Evolutionary conservation across 2,113 vertebrate genomes (phyloP), one percentile per base, ranked within the genome.

Genomic region (Hipposideros armiger): DNA sequence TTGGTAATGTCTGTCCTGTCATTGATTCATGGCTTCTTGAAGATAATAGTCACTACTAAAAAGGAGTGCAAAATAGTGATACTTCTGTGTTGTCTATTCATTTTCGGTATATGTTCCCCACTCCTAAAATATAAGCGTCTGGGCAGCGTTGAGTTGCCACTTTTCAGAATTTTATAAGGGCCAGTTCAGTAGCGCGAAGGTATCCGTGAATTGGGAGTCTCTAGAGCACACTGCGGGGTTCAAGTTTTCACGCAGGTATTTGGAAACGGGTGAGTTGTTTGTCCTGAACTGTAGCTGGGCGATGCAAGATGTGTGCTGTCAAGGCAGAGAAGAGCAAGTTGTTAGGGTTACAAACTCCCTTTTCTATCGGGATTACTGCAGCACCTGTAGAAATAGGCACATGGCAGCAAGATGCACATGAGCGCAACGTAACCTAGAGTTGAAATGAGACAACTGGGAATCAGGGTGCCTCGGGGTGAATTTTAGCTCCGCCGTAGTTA

Each of bases 311-410:
- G 50, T 24, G 15, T 2, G 45, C 52, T 30, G 54, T 66, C 56
- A 80, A 54, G 15, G n/a, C 47, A 19, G 32, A 58, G 40, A 70
- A 32, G 32, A 80, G 36, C 22, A 14, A 17, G 10, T 56, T 36
- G 62, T n/a, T 54, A 8, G 72, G 11, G 7, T 14, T 11, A 78
- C 52, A 67, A 6, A 32, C 32, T 62, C 78, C 60, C 74, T 36
- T 36, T 56, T 16, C 7, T 24, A 8, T 30, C 69, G 50, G 11
- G 17, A 26, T 69, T 10, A 11, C 42, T 40, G 22, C 47, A n/a
- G 19, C 2, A 10, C 15, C 40, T 0, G 15, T 26, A 40, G 50
- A 64, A 13, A 45, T 32, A 3, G 4, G 1, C 40, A 22, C 0
- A 1, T 42, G 62, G 3, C 13, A 87, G 64, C 5, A 24, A 64